Conservation (phyloP, 2,113 vertebrate genomes). For the Herpetotheres cachinnans region DNA sequence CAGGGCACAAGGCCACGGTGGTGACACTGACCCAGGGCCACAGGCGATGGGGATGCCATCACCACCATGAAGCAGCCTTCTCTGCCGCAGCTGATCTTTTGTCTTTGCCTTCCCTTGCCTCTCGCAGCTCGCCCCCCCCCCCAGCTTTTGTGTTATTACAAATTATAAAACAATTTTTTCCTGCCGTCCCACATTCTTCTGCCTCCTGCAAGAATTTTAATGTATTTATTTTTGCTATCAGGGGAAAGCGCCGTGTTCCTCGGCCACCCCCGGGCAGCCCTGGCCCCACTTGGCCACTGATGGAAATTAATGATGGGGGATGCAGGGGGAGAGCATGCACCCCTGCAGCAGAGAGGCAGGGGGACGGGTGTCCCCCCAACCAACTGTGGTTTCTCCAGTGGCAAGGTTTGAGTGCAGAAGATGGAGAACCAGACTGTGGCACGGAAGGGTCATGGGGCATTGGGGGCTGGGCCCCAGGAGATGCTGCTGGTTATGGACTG, state of each 20-base stretch:
- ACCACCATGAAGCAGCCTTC: neutral
- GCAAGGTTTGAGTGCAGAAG: fast-evolving
- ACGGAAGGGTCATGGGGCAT: neutral
- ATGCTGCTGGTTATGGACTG: neutral
- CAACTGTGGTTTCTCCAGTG: neutral
- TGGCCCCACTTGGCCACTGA: neutral
- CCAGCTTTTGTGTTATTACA: slow-evolving; percentile 74
- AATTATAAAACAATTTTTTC: slow-evolving; percentile 80
- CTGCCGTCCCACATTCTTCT: slow-evolving; percentile 78
- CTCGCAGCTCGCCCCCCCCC: neutral
- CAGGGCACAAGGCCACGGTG: neutral
- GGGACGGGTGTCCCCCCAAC: neutral
- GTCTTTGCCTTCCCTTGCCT: slow-evolving; percentile 21
- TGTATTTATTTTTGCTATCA: slow-evolving; percentile 85
- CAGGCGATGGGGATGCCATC: neutral
- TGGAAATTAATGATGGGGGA: slow-evolving; percentile 20
- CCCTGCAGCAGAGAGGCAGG: neutral
- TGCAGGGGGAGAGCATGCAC: neutral
- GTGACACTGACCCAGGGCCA: neutral
- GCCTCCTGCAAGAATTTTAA: slow-evolving; percentile 83
- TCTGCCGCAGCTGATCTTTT: neutral
- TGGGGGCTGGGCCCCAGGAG: neutral
- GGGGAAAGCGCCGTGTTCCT: slow-evolving; percentile 71
- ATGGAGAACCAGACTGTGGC: neutral
- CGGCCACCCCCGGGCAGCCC: slow-evolving; percentile 58